Evolutionary conservation across 2,888 invertebrate genomes (phyloP), one percentile per base, ranked within the genome.

Genomic region (Zygogramma bicolorata): DNA sequence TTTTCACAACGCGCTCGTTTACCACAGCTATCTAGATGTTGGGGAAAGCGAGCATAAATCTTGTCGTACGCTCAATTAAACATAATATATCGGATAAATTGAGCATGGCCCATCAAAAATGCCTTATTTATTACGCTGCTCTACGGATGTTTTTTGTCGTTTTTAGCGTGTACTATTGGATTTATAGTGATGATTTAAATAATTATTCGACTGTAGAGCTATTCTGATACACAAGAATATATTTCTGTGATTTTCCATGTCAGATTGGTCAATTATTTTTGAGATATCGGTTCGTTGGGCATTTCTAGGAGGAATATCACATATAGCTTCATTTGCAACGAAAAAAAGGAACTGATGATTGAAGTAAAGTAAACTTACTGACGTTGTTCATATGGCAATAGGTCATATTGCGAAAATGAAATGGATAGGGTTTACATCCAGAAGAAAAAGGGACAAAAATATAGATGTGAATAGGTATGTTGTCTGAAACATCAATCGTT

Each of bases 11-110:
- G 42, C 31, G 25, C 29, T 42, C 62, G 62, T 42, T 62, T 42
- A 62, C 42, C 62, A 46, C 20, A 63, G 69, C 74, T 76, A 75
- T 79, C 75, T 72, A 77, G 77, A 80, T 78, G 80, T 73, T 65
- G 68, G 81, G 80, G 80, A 78, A 76, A 73, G 78, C 76, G 77
- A 72, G 73, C 80, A 86, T 85, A 85, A 86, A 86, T 86, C 86
- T 86, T 84, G 83, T 83, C 84, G 81, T 81, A 85, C 84, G 86
- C 84, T 85, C 86, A 86, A 86, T 85, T 86, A 85, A 85, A 84
- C 85, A 80, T 84, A 84, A 85, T 85, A 84, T 84, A 85, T 85
- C 83, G 85, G 77, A 84, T 85, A 85, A 85, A 85, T 84, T 85
- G 86, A 84, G 85, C 85, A 82, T 84, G 80, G 80, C 77, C 83